Evolutionary conservation across 2,797 vertebrate genomes (phyloP).

Genomic region (Vireo griseus): DNA sequence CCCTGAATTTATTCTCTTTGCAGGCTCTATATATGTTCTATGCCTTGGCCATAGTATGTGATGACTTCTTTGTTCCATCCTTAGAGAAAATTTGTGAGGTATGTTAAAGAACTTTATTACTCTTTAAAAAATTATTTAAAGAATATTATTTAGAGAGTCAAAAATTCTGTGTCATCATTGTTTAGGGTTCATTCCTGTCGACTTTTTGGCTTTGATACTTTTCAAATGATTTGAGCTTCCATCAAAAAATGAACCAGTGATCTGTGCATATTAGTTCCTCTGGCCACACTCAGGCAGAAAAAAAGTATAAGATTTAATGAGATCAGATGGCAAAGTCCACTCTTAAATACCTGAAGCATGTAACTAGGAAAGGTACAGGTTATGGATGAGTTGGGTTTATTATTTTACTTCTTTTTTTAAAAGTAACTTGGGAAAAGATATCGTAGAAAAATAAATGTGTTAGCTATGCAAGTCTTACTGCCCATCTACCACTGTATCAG

Average conservation of each 20-base stretch:
- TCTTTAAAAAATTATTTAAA: neutral
- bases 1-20: neutral
- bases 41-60: conserved; percentile 94
- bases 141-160: neutral
- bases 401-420: neutral
- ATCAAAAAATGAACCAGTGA: neutral
- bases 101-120: neutral
- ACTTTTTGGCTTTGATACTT: neutral
- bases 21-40: conserved; percentile 99
- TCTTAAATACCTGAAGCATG: neutral
- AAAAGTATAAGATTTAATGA: neutral
- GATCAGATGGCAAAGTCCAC: neutral
- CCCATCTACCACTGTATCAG: neutral
- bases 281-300: neutral
- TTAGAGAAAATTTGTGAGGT: conserved; percentile 99
- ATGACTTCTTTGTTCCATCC: conserved; percentile 96
- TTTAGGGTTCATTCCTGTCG: neutral
- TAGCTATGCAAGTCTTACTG: neutral
- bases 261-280: neutral
- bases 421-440: neutral
- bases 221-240: neutral
- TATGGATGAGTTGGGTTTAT: neutral
- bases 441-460: neutral
- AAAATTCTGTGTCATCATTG: neutral
- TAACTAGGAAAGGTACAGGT: neutral